phyloP scores from a whole-genome alignment of 2,888 invertebrate species.

The Pyrochroa serraticornis region DNA sequence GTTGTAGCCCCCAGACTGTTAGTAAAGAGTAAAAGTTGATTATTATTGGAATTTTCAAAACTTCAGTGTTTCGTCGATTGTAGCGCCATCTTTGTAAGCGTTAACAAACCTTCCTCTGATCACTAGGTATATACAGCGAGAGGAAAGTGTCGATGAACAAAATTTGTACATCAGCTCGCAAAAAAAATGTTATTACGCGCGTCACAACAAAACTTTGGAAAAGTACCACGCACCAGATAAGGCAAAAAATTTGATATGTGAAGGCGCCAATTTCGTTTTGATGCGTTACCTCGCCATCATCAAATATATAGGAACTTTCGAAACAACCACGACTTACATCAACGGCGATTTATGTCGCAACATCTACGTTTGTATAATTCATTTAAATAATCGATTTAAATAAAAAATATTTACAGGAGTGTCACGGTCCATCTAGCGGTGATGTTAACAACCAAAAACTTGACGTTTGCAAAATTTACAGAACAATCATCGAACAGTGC shows the following conservation, averaged over 20 bases:
- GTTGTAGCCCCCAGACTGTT: too few species aligned
- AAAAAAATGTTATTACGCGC: constrained; percentile 63
- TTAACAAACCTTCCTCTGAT: too few species aligned
- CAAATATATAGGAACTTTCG: constrained; percentile 62
- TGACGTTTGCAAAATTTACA: constrained; percentile 65
- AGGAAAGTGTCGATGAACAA: constrained; percentile 59
- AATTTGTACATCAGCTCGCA: constrained; percentile 63
- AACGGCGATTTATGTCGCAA: constrained; percentile 66
- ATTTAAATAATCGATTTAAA: neutral
- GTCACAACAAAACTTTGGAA: constrained; percentile 59
- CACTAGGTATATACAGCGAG: constrained; percentile 54
- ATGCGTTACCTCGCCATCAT: constrained; percentile 65
- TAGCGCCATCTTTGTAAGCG: too few species aligned
- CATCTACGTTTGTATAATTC: constrained; percentile 63
- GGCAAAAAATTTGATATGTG: constrained; percentile 63
- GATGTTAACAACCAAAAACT: constrained; percentile 61
- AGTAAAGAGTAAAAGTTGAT: too few species aligned
- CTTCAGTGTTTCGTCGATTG: too few species aligned
- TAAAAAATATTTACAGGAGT: constrained; percentile 54
- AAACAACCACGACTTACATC: constrained; percentile 64
- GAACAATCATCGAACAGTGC: constrained; percentile 64
- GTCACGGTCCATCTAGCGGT: constrained; percentile 61
- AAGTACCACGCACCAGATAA: constrained; percentile 61
- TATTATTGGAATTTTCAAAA: too few species aligned
- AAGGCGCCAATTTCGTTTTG: constrained; percentile 67